These are phyloP conservation scores for Frankliniella intonsa DNA, from an alignment of 2,888 invertebrate genomes.

Conservation along the genomic window DNA sequence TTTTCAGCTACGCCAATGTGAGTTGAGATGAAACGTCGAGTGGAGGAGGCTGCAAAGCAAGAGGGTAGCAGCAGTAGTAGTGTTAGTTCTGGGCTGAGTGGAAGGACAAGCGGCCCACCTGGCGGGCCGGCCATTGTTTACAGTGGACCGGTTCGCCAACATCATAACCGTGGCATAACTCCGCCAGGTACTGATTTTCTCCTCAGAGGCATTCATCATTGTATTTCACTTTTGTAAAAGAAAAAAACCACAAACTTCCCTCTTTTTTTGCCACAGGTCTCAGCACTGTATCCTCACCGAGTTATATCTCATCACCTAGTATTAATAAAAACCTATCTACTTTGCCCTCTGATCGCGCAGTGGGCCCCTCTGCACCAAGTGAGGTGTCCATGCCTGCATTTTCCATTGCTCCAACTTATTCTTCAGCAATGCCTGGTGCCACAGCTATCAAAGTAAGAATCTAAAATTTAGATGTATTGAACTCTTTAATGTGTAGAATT, in stretches of 20 bases:
- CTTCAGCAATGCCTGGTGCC: conserved; percentile 37
- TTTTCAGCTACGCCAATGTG: conserved; percentile 56
- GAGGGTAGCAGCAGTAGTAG: conserved; percentile 43
- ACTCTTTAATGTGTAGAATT: conserved; percentile 34
- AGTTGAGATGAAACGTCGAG: conserved; percentile 63
- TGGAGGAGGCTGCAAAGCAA: conserved; percentile 50
- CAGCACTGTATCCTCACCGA: not conserved
- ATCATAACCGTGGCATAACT: conserved; percentile 14
- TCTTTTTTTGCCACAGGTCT: not conserved
- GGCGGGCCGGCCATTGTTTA: conserved; percentile 25
- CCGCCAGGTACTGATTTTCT: not conserved
- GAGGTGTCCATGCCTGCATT: conserved; percentile 9
- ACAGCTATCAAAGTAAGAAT: conserved; percentile 33
- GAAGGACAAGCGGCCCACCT: conserved; percentile 45
- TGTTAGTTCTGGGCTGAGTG: conserved; percentile 41
- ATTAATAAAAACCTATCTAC: not conserved
- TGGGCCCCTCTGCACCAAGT: not conserved
- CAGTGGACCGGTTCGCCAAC: conserved; percentile 23
- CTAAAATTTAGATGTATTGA: not conserved
- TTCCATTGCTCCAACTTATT: conserved; percentile 26
- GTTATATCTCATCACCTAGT: not conserved
- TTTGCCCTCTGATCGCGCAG: not conserved
- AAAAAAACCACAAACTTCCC: no score
- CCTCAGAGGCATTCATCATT: no score
- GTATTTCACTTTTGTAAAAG: no score